Conservation (phyloP, 2,888 invertebrate species). For the Tenthredo scrophulariae region DNA sequence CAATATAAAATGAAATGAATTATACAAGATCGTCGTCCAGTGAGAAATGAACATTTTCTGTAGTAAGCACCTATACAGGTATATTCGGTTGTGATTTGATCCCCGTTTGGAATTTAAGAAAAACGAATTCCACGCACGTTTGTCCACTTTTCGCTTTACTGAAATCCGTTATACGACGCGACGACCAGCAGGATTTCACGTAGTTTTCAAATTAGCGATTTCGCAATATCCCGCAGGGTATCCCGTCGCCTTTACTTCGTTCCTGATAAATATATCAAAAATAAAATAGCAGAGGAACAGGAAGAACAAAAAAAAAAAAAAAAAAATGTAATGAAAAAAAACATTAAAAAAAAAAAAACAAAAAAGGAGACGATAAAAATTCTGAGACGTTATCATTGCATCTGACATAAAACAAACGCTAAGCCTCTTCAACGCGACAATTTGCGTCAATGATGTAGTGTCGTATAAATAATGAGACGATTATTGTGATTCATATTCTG, state of each 20-base stretch:
- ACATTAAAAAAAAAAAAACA: not conserved
- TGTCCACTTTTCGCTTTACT: not conserved
- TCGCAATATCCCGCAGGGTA: not conserved
- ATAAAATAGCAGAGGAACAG: not conserved
- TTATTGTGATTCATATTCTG: constrained; percentile 12
- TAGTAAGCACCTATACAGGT: not conserved
- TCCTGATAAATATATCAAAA: not conserved
- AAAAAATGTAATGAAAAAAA: not conserved
- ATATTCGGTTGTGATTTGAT: not conserved
- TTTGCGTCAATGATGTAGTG: not conserved
- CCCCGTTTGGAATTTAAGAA: not conserved
- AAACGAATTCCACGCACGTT: constrained; percentile 1
- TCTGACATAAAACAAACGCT: not conserved
- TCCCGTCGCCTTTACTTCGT: not conserved
- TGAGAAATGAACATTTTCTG: not conserved
- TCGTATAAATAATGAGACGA: not conserved
- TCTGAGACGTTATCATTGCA: not conserved
- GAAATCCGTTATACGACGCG: not conserved
- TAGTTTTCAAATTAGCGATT: constrained; percentile 22
- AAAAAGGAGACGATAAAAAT: not conserved
- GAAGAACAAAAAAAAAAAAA: not conserved
- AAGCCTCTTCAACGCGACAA: not conserved
- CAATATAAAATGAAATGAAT: not conserved
- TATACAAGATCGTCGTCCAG: not conserved
- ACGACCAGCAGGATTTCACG: constrained; percentile 15